phyloP scores from a whole-genome alignment of 2,113 vertebrate species.

The Notechis scutatus region DNA sequence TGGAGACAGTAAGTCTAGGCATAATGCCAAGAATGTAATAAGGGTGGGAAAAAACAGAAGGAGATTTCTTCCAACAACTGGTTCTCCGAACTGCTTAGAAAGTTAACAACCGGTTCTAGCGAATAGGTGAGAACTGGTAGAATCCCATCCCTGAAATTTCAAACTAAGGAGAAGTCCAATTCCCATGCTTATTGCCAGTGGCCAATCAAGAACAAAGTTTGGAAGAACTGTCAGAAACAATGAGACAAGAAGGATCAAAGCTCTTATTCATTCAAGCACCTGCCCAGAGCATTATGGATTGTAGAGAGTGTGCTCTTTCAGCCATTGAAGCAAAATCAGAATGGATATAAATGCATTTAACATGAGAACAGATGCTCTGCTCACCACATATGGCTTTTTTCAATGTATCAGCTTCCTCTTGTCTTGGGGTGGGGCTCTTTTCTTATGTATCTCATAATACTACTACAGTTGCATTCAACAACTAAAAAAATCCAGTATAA shows the following conservation, averaged over 20 bases:
- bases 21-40: too few species aligned
- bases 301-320: not conserved
- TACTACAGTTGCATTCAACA: not conserved
- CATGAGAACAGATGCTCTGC: not conserved
- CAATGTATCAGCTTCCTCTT: not conserved
- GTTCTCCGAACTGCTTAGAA: too few species aligned
- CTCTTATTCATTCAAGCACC: not conserved
- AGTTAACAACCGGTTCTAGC: too few species aligned
- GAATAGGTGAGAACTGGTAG: too few species aligned
- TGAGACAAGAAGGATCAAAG: not conserved
- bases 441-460: not conserved
- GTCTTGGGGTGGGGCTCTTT: not conserved
- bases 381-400: not conserved
- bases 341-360: not conserved
- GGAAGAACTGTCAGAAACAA: not conserved
- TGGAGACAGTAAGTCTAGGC: too few species aligned
- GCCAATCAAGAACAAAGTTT: not conserved
- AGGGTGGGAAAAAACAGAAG: too few species aligned
- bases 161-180: not conserved
- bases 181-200: not conserved
- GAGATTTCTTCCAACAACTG: too few species aligned
- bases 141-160: too few species aligned
- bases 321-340: conserved; percentile 1
- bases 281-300: not conserved
- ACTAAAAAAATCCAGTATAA: not conserved